A percentile compares a stretch with the other conserved stretches of the same genome.
These are phyloP conservation scores for Monarcha castaneiventris DNA, from an alignment of 2,113 vertebrate species.

Conservation along the genomic window DNA sequence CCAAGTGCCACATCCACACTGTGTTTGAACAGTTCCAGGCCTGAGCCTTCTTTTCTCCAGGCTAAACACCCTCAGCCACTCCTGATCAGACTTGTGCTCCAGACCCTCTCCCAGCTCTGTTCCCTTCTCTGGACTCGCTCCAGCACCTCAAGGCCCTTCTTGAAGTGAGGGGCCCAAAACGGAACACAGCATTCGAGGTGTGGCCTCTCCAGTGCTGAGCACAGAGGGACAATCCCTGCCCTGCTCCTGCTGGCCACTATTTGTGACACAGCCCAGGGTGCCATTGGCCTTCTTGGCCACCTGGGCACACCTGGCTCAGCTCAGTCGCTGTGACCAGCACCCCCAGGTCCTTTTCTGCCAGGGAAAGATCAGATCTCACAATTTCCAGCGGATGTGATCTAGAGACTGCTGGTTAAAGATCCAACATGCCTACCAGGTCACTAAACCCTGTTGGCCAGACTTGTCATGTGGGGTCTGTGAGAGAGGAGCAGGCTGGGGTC, in stretches of 20 bases:
- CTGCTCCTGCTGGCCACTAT: not conserved
- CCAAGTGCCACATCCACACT: accelerated
- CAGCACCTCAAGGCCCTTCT: not conserved
- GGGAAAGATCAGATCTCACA: not conserved
- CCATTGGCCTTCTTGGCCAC: accelerated
- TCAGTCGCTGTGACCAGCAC: accelerated
- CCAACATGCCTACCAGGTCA: not conserved
- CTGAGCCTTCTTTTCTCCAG: not conserved
- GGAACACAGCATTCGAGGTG: accelerated
- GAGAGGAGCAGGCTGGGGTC: not conserved
- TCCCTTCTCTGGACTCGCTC: accelerated
- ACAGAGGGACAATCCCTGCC: accelerated
- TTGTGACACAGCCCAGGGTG: not conserved
- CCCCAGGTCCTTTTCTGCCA: not conserved
- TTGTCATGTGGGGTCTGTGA: not conserved
- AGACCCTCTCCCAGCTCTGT: accelerated
- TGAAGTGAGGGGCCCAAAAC: not conserved
- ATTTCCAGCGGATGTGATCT: not conserved
- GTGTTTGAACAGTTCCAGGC: not conserved
- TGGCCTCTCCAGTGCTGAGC: accelerated
- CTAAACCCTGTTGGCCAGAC: not conserved
- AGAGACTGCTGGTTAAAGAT: not conserved
- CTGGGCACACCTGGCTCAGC: not conserved
- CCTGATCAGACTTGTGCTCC: not conserved
- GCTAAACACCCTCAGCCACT: accelerated